Conservation (phyloP, 2,113 vertebrate genomes). For the Apeltes quadracus region DNA sequence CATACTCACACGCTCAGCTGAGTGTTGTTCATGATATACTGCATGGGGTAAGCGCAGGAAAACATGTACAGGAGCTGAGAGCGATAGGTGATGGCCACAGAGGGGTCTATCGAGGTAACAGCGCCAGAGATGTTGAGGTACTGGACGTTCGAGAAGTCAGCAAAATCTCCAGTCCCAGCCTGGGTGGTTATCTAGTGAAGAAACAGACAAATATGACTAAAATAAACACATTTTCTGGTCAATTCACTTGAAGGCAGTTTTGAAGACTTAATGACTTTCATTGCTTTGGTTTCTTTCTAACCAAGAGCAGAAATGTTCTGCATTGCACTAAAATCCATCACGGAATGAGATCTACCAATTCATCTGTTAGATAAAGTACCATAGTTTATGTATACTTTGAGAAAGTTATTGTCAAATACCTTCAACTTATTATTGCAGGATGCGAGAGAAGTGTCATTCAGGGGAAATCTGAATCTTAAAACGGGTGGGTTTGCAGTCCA, state of each 20-base stretch:
- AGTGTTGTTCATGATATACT: conserved; percentile 82
- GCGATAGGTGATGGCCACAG: conserved; percentile 74
- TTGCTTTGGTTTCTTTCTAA: background rate
- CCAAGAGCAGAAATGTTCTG: background rate
- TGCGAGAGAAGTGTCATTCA: conserved; percentile 53
- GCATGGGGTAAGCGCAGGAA: conserved; percentile 80
- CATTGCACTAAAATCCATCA: background rate
- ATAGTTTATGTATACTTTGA: background rate
- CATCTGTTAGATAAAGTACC: background rate
- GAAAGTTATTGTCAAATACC: conserved; percentile 52
- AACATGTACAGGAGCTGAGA: conserved; percentile 75
- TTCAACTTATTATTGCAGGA: conserved; percentile 62
- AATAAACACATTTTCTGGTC: background rate
- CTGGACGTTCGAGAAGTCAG: conserved; percentile 76
- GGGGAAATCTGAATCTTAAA: conserved; percentile 72
- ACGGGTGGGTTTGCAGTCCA: conserved; percentile 60
- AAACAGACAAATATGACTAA: background rate
- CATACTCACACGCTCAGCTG: conserved; percentile 77
- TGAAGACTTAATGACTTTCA: background rate
- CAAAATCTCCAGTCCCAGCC: conserved; percentile 68
- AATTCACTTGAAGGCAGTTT: background rate
- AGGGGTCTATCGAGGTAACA: conserved; percentile 69
- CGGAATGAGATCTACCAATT: background rate
- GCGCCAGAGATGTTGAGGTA: conserved; percentile 76
- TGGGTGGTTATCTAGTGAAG: conserved; percentile 59